Conservation (phyloP, 2,113 vertebrate species). For the Oryzias celebensis region DNA sequence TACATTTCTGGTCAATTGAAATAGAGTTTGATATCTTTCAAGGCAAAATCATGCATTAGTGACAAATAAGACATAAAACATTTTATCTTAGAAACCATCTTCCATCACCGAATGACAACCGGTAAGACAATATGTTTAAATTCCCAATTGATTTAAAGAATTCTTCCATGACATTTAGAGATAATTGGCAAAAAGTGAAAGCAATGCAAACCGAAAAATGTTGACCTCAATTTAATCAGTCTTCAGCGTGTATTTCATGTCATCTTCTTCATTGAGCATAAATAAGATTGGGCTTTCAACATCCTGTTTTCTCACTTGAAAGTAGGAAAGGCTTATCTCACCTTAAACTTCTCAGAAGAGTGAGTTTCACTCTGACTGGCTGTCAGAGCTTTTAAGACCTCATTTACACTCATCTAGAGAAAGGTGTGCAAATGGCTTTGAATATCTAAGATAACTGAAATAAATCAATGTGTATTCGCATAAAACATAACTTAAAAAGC, state of each 20-base stretch:
- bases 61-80: no score
- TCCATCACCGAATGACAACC: no score
- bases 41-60: no score
- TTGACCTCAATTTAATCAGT: background rate
- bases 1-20: no score
- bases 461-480: conserved; percentile 12
- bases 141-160: no score
- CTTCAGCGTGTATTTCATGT: conserved; percentile 10
- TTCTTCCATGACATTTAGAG: no score
- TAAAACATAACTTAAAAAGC: conserved; percentile 25
- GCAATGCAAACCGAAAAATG: background rate
- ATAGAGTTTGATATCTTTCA: no score
- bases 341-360: conserved; percentile 45
- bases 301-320: conserved; percentile 63
- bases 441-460: conserved; percentile 14
- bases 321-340: conserved; percentile 37
- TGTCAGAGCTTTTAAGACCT: conserved; percentile 14
- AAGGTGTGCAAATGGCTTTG: conserved; percentile 9
- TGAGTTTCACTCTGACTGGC: conserved; percentile 60
- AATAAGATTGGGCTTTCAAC: conserved; percentile 22
- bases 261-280: conserved; percentile 7
- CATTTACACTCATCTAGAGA: conserved; percentile 46
- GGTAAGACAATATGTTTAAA: no score
- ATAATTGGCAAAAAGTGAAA: background rate
- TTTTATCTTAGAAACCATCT: no score